Percentiles rank a stretch among this genome's conserved stretches.
Conservation (phyloP, 2,888 invertebrate species). For the Torymus texanus region DNA sequence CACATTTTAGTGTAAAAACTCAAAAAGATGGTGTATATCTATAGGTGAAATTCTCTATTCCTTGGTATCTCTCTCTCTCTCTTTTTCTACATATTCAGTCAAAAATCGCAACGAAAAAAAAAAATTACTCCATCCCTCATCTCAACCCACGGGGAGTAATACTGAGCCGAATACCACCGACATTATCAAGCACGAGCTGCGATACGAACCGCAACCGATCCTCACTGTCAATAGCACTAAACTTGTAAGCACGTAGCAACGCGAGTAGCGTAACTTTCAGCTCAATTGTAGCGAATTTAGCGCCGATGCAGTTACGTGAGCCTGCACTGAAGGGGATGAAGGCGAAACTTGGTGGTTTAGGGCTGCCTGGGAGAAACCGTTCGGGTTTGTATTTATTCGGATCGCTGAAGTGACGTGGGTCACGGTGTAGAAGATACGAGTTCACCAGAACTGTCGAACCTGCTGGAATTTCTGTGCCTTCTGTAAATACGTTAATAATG, state of each 20-base stretch:
- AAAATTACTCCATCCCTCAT: no score
- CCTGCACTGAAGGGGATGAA: constrained; percentile 76
- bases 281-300: constrained; percentile 72
- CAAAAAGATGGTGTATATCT: no score
- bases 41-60: no score
- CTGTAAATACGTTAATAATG: constrained; percentile 58
- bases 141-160: constrained; percentile 60
- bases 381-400: constrained; percentile 77
- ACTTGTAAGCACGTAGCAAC: constrained; percentile 73
- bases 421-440: constrained; percentile 74
- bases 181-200: constrained; percentile 75
- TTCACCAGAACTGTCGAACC: constrained; percentile 71
- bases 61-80: no score
- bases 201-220: constrained; percentile 74
- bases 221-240: constrained; percentile 72
- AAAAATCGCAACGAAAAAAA: no score
- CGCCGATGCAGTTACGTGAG: constrained; percentile 74
- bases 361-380: constrained; percentile 75
- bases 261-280: constrained; percentile 73
- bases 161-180: constrained; percentile 65
- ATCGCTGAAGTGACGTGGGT: constrained; percentile 76
- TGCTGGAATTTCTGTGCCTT: constrained; percentile 67
- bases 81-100: no score
- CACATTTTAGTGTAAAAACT: no score
- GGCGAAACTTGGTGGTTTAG: constrained; percentile 71